Conservation (phyloP, 2,888 invertebrate species). For the Ellobium chinense region DNA sequence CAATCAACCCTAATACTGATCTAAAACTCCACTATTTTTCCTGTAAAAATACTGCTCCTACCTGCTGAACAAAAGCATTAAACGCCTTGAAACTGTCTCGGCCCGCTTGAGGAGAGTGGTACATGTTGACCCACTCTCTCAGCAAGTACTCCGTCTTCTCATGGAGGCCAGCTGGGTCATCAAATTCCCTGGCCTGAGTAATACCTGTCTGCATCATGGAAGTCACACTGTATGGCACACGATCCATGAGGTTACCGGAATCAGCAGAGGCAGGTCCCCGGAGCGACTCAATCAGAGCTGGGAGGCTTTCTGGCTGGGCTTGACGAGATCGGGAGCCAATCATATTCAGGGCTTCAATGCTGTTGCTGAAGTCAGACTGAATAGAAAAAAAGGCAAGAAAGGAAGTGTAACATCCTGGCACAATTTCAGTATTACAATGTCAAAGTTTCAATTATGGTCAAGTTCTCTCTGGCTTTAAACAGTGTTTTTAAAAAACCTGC, state of each 20-base stretch:
- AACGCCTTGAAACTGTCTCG: conserved; percentile 87
- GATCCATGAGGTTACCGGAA: conserved; percentile 82
- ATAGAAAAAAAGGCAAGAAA: no score
- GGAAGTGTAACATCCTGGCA: no score
- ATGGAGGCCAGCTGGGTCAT: conserved; percentile 95
- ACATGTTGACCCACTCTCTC: conserved; percentile 96
- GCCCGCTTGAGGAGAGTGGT: conserved; percentile 84
- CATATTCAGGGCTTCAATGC: conserved; percentile 90
- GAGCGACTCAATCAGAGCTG: conserved; percentile 40
- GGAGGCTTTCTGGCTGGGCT: conserved; percentile 80
- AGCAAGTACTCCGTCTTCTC: conserved; percentile 97
- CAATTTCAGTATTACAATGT: no score
- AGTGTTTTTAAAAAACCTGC: no score
- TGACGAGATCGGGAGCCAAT: conserved; percentile 86
- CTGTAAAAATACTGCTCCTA: conserved; percentile 50
- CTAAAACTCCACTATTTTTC: no score
- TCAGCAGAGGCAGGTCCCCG: conserved; percentile 16
- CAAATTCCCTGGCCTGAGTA: conserved; percentile 90
- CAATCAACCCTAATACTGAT: no score
- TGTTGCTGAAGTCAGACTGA: conserved; percentile 89
- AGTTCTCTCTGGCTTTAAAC: no score
- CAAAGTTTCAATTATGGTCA: no score
- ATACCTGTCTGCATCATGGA: conserved; percentile 95
- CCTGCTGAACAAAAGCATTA: conserved; percentile 92
- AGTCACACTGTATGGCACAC: conserved; percentile 81